These are phyloP conservation scores for Galendromus occidentalis DNA, from an alignment of 1,140 invertebrate genomes.

Conservation along the genomic window DNA sequence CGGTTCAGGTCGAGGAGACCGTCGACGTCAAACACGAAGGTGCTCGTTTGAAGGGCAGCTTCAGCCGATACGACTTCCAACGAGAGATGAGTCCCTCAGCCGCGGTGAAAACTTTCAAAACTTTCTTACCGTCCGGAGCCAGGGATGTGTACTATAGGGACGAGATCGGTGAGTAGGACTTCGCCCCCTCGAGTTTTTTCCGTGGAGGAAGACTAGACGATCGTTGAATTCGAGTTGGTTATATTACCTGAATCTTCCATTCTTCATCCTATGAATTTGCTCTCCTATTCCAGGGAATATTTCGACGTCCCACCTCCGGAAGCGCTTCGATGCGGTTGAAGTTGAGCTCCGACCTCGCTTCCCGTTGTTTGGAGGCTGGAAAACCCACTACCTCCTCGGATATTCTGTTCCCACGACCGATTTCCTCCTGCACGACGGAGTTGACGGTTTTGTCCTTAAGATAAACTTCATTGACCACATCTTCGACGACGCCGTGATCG, in stretches of 20 bases:
- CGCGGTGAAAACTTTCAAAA: constrained; percentile 79
- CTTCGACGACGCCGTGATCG: constrained; percentile 87
- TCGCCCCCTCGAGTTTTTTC: too few relatives aligned
- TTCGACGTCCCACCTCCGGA: constrained; percentile 77
- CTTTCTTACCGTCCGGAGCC: constrained; percentile 68
- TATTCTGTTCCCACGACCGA: constrained; percentile 96
- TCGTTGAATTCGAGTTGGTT: too few relatives aligned
- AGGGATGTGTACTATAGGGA: constrained; percentile 84
- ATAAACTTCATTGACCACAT: constrained; percentile 87
- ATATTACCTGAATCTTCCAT: not conserved
- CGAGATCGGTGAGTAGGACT: constrained; percentile 46
- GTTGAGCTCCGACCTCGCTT: constrained; percentile 83
- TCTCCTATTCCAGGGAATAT: constrained; percentile 48
- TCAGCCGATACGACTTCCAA: constrained; percentile 85
- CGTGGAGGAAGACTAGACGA: too few relatives aligned
- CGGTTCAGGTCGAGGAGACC: constrained; percentile 87
- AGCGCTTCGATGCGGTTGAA: constrained; percentile 75
- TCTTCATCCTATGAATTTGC: not conserved
- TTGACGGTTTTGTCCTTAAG: constrained; percentile 55
- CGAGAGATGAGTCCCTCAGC: constrained; percentile 61
- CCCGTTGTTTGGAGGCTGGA: constrained; percentile 96
- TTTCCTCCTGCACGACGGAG: constrained; percentile 57
- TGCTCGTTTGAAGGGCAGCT: constrained; percentile 76
- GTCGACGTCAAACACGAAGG: constrained; percentile 79
- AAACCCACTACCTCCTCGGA: constrained; percentile 84